These are phyloP conservation scores for Tenthredo mesomela DNA, from an alignment of 2,888 invertebrate species.

Conservation along the genomic window DNA sequence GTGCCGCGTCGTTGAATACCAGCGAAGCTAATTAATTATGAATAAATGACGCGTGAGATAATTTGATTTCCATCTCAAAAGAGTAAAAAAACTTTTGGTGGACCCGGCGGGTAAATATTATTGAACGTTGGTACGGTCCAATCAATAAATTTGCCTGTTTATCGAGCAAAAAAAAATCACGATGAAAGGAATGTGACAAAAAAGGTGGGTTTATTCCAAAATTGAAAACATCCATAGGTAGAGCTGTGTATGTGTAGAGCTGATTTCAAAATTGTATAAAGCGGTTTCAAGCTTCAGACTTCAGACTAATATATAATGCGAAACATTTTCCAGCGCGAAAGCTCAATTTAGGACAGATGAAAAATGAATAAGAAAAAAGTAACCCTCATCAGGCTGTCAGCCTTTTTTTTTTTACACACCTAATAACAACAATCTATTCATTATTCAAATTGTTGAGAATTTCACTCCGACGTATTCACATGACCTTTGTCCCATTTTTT, in stretches of 20 bases:
- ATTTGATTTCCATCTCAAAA: slow-evolving; percentile 10
- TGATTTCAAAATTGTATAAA: background rate
- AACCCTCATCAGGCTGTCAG: background rate
- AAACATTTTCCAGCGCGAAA: background rate
- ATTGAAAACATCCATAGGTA: background rate
- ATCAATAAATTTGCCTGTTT: background rate
- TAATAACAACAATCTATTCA: background rate
- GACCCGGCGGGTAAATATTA: background rate
- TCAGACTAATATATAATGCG: no score
- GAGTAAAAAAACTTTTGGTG: background rate
- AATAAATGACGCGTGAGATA: slow-evolving; percentile 1
- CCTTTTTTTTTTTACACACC: background rate
- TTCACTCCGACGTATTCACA: background rate
- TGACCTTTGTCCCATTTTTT: background rate
- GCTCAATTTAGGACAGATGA: background rate
- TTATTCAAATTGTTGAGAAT: slow-evolving; percentile 20
- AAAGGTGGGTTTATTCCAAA: background rate
- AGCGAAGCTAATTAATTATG: slow-evolving; percentile 4
- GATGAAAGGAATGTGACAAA: background rate
- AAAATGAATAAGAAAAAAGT: slow-evolving; percentile 5
- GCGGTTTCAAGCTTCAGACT: background rate
- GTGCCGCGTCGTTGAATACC: background rate
- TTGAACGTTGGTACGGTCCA: background rate
- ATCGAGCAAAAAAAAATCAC: background rate
- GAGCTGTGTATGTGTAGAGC: background rate